phyloP scores from a whole-genome alignment of 2,113 vertebrate species.

The Hypocryptadius cinnamomeus region DNA sequence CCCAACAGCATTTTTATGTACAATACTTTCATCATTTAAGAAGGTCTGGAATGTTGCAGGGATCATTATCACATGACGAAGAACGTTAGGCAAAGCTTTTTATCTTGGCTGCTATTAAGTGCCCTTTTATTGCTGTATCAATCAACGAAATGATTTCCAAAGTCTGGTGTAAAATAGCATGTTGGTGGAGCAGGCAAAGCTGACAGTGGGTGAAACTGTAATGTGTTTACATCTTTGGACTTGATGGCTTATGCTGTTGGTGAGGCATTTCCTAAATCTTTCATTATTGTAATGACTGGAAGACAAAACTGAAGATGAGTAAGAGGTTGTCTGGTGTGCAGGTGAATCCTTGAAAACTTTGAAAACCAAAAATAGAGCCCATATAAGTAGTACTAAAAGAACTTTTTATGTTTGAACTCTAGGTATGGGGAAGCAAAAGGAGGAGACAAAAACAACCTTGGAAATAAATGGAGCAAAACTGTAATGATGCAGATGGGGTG shows the following conservation, averaged over 20 bases:
- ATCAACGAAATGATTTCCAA: slow-evolving; percentile 66
- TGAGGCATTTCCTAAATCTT: slow-evolving; percentile 21
- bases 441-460: not conserved
- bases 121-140: slow-evolving; percentile 66
- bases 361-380: slow-evolving; percentile 5
- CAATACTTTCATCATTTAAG: slow-evolving; percentile 8
- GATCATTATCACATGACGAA: slow-evolving; percentile 41
- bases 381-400: slow-evolving; percentile 14
- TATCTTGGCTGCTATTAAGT: slow-evolving; percentile 61
- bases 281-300: slow-evolving; percentile 26
- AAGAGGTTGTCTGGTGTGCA: not conserved
- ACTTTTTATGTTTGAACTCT: not conserved
- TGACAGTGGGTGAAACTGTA: slow-evolving; percentile 38
- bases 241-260: slow-evolving; percentile 20
- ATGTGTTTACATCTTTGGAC: slow-evolving; percentile 50
- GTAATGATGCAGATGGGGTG: not conserved
- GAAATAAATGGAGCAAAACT: not conserved
- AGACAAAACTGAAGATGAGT: slow-evolving; percentile 30
- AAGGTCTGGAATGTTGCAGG: slow-evolving; percentile 1
- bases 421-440: not conserved
- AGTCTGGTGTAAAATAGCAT: slow-evolving; percentile 49
- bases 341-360: not conserved
- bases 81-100: slow-evolving; percentile 55
- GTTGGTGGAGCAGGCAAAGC: slow-evolving; percentile 9
- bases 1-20: slow-evolving; percentile 13